Conservation (phyloP, 1,140 invertebrate species). For the Drosophila nigrodunni region DNA sequence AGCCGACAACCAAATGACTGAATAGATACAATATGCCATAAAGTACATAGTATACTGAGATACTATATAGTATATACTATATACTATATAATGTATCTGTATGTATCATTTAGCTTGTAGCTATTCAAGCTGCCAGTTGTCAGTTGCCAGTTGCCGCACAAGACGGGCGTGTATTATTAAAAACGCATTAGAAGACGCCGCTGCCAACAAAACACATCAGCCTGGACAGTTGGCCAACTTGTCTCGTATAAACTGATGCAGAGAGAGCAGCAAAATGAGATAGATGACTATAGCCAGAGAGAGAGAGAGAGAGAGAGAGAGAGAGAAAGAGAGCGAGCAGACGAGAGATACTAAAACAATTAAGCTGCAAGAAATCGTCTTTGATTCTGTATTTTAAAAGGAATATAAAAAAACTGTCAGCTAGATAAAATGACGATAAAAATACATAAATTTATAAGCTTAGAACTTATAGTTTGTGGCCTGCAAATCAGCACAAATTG, state of each 20-base stretch:
- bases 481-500: no score
- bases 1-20: conserved; percentile 46
- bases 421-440: no score
- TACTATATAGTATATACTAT: not conserved
- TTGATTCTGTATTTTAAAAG: conserved; percentile 33
- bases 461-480: no score
- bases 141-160: conserved; percentile 37
- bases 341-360: conserved; percentile 53
- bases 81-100: not conserved
- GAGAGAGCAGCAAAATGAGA: conserved; percentile 23
- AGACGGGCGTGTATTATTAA: conserved; percentile 83
- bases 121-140: conserved; percentile 14
- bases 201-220: conserved; percentile 42
- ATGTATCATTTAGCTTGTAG: conserved; percentile 13
- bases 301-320: conserved; percentile 2
- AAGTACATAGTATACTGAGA: conserved; percentile 18
- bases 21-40: conserved; percentile 20
- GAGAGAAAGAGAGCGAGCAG: conserved; percentile 26
- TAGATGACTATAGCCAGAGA: not conserved
- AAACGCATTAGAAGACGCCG: conserved; percentile 83
- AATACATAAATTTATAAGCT: not conserved
- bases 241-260: conserved; percentile 75
- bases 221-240: conserved; percentile 35
- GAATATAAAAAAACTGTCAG: not conserved
- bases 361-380: conserved; percentile 69